Conservation (phyloP, 2,113 vertebrate species). For the Gymnorhina tibicen region DNA sequence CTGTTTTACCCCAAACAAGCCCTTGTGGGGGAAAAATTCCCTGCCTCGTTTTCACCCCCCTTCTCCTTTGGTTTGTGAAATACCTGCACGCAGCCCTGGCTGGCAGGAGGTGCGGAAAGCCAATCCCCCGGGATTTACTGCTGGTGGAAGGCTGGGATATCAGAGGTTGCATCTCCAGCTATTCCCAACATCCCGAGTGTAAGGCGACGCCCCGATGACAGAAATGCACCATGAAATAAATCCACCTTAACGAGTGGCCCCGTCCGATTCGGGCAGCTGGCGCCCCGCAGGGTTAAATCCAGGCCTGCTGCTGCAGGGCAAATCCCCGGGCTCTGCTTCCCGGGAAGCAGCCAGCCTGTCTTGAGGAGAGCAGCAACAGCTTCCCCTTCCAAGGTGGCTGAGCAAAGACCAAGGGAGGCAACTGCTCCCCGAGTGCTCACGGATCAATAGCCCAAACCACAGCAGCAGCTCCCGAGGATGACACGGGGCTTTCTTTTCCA, state of each 20-base stretch:
- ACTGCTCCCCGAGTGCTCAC: neutral
- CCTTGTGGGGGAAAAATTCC: neutral
- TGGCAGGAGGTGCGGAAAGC: neutral
- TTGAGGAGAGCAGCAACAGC: neutral
- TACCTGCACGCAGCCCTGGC: neutral
- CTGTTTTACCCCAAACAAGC: neutral
- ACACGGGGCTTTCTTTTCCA: neutral
- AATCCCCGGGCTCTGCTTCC: neutral
- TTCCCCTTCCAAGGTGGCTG: neutral
- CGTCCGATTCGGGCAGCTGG: neutral
- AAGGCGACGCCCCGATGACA: neutral
- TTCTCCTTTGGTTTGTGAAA: neutral
- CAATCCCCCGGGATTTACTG: neutral
- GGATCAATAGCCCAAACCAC: neutral
- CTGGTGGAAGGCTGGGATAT: neutral
- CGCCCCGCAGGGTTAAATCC: neutral
- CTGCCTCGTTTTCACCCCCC: accelerated
- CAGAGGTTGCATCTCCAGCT: neutral
- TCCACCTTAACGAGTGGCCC: neutral
- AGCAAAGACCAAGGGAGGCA: neutral
- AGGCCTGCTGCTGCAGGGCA: neutral
- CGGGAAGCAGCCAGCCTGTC: neutral
- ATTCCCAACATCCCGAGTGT: neutral
- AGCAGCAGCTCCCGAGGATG: neutral
- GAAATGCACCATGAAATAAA: neutral